Evolutionary conservation across 1,140 invertebrate species (phyloP), one percentile per base, ranked within the genome.

Genomic region (Pseudomyrmex sp.): DNA sequence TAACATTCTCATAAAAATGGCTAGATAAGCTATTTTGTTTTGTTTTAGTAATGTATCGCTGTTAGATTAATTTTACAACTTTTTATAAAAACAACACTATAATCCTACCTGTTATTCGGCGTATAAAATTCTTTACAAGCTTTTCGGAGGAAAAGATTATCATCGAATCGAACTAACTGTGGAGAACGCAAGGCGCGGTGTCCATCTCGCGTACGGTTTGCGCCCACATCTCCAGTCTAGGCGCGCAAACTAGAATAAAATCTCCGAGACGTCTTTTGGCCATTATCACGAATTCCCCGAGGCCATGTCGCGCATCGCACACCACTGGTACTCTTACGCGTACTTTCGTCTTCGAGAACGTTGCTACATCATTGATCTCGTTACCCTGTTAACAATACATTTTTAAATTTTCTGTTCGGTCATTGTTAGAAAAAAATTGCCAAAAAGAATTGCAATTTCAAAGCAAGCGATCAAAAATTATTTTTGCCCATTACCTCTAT

Each of bases 281-380:
- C 95, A 97, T 97, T 92, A 98, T 96, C 50, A 98, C 95, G 94
- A 97, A 97, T 93, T 97, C 96, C 0, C 97, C 97, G 8, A 95
- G 93, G 8, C 97, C 97, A 44, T 96, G 95, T 48, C 95, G 93
- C 18, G 97, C 96, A 8, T 96, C 96, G 91, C 97, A 98, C 69
- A 95, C 95, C 12, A 95, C 94, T 0, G 96, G 95, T 50, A 97
- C 95, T 58, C 96, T 95, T 2, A 96, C 90, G 20, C 93, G 91
- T 63, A 93, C 88, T 61, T 91, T 93, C 26, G 87, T 91, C 69
- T 89, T 86, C 18, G 76, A 15, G 12, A 26, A 65, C 2, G 48
- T 46, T 0, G 8, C n/a, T 50, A 46, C 3, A 2, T 87, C 79
- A 26, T 9, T 54, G 9, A 50, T 84, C 85, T 93, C 92, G 63